Base-by-base conservation (phyloP, 2,797 vertebrate species). In the Lerista edwardsae region DNA sequence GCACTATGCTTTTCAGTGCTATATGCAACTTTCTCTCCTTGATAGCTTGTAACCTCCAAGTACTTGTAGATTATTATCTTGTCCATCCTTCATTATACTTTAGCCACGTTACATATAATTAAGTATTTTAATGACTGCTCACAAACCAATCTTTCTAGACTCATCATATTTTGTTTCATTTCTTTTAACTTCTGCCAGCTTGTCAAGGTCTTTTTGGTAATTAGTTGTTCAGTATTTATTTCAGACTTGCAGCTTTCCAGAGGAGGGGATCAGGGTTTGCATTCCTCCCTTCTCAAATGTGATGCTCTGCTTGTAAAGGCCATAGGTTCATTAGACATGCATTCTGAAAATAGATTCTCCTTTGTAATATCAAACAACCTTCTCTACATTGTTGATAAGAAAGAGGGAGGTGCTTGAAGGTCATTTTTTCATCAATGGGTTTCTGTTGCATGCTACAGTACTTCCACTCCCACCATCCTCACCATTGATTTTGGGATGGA, bases 241-340 rank as follows among this genome's bases (percentile, higher is more conserved):
- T 84, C 79, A 75, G 89, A 79, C 83, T 77, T 79, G 67, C 84
- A 64, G 64, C 57, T 86, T 81, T 75, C 79, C 59, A 59, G 74
- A 62, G 79, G 73, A 82, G 84, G 29, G 17, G 12, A 51, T 71
- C 57, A 71, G 19, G 21, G 25, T 77, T 74, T 86, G 65, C 15
- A 51, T 72, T 76, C 79, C 80, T 82, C 84, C 65, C 74, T 82
- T 81, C 57, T 29, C 62, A 77, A 81, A 71, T 72, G 41, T 72
- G 71, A 86, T 77, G 57, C 65, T 75, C 72, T 72, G 57, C 41
- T 77, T 69, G 74, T 29, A 64, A 82, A 82, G 79, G 65, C 21
- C 57, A 77, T 51, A 86, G 74, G 57, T 72, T 86, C 79, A 86
- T 82, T 69, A 82, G 74, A n/a, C 39, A 62, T 77, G 34, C 17